A percentile compares a stretch with the other conserved stretches of the same genome.
phyloP scores from a whole-genome alignment of 2,113 vertebrate genomes.

The Hyaena hyaena region DNA sequence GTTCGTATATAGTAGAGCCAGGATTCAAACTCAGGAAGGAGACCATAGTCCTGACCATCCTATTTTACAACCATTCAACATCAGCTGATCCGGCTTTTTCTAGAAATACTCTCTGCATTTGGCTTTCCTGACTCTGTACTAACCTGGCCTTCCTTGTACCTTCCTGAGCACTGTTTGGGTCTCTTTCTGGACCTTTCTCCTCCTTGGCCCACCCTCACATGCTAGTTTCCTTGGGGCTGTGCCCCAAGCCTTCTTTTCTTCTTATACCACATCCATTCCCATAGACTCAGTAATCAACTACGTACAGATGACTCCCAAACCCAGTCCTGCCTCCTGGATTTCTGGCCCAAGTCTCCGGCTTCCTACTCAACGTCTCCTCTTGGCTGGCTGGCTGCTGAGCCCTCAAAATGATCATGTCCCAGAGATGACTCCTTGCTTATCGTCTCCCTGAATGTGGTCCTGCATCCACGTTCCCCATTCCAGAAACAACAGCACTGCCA shows the following conservation, averaged over 20 bases:
- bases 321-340: not conserved
- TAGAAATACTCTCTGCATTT: not conserved
- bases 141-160: not conserved
- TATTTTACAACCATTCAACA: not conserved
- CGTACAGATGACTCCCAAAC: not conserved
- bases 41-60: not conserved
- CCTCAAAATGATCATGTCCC: not conserved
- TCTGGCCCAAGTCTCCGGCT: not conserved
- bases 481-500: not conserved
- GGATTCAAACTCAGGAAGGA: not conserved
- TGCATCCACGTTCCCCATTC: not conserved
- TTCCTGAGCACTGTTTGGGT: not conserved
- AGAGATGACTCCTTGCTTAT: not conserved
- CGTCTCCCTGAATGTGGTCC: not conserved
- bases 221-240: not conserved
- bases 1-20: not conserved
- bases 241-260: not conserved
- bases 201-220: not conserved
- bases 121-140: not conserved
- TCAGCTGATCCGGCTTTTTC: not conserved
- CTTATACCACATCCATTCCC: not conserved
- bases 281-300: not conserved
- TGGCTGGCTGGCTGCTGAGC: not conserved
- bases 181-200: not conserved
- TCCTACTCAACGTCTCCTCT: not conserved